Base-by-base conservation (phyloP, 1,140 invertebrate species). In the Ceratina calcarata region DNA sequence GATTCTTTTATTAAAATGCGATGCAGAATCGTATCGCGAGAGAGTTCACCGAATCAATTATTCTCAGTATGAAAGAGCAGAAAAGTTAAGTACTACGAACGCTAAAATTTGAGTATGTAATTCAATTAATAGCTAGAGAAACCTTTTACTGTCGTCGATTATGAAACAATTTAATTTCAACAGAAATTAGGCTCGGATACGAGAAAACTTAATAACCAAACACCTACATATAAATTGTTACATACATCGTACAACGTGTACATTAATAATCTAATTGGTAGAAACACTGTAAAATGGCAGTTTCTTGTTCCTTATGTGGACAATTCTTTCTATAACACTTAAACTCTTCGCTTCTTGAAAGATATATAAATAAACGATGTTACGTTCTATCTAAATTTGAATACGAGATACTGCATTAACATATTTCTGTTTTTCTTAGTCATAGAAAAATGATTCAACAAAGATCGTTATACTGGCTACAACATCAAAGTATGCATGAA, bases 281-380 rank as follows among this genome's bases (percentile, higher is more conserved):
- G 27, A 82, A 51, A 72, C 22, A 73, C 16, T 81, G 61, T 82
- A 80, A 80, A 86, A 74, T 86, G 85, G 85, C 85, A 86, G 85
- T 86, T 82, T 65, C 69, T 68, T 62, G 53, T 75, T 67, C 15
- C 62, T 80, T 20, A 58, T 57, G 55, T 51, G 79, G 16, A 78
- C 72, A 65, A 60, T 72, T 20, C 70, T 71, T 45, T 20, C 12
- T 22, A 22, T 73, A 60, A 20, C 49, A 74, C 64, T 77, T 27
- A 45, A 75, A 67, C 18, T 53, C 15, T 45, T 55, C 7, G 18
- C 55, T 57, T 37, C 16, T 58, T 13, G 16, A 58, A n/a, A 55
- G 73, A 15, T 68, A 53, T n/a, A 0, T 51, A 67, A 76, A 53
- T 57, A 24, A 72, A 81, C 16, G 0, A 58, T 57, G n/a, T 57